A percentile compares a stretch with the other conserved stretches of the same genome.
Evolutionary conservation across 2,113 vertebrate genomes (phyloP).

Genomic region (Zosterops pallidus): DNA sequence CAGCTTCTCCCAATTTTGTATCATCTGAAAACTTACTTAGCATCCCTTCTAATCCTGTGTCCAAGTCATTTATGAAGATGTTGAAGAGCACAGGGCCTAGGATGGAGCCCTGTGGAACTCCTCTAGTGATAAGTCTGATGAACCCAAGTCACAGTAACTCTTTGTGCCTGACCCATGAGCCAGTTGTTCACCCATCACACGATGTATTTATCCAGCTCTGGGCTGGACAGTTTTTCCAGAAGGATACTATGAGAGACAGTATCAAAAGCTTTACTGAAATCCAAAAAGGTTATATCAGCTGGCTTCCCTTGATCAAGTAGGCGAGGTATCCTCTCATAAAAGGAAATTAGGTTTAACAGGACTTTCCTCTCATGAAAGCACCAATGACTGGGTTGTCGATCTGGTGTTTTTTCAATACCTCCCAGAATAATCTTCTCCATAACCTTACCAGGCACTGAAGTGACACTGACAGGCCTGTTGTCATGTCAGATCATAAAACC

Average conservation of each 20-base stretch:
- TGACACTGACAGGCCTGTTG: not conserved
- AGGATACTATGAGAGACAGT: not conserved
- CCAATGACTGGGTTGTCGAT: not conserved
- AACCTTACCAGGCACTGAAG: not conserved
- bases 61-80: not conserved
- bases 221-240: not conserved
- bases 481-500: not conserved
- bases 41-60: not conserved
- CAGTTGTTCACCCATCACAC: not conserved
- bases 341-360: not conserved
- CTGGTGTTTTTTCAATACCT: not conserved
- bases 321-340: not conserved
- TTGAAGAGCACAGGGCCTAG: accelerated
- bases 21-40: not conserved
- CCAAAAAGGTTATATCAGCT: not conserved
- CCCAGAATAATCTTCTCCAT: not conserved
- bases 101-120: not conserved
- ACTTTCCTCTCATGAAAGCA: not conserved
- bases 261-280: not conserved
- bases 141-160: not conserved
- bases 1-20: not conserved
- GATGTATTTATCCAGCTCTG: not conserved
- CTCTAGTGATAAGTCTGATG: not conserved
- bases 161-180: not conserved
- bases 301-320: not conserved